Evolutionary conservation across 2,797 vertebrate species (phyloP), one percentile per base, ranked within the genome.

Genomic region (Micropoecilia bifurca): DNA sequence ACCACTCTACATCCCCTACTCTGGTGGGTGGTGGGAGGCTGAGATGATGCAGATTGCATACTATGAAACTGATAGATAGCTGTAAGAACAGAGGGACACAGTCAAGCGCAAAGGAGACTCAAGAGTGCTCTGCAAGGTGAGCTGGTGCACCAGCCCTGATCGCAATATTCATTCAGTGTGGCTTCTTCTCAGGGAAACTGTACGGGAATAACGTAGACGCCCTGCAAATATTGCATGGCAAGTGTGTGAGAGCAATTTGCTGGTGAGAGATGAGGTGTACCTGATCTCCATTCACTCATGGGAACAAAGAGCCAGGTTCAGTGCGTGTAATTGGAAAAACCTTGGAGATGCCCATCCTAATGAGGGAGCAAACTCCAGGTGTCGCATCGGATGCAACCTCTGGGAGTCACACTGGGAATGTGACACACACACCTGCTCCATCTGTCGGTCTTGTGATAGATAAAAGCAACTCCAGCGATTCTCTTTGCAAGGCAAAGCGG

Each of bases 1-100:
- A 89, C 86, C 83, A 81, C 81, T 76, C 86, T 18, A 85, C 88
- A 88, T 71, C 80, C 81, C 84, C 73, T 86, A 83, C 84, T 30
- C 87, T 88, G 85, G 94, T 93, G 91, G 87, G 79, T 80, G 75
- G 93, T 92, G 92, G 94, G 93, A 94, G 92, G 93, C 85, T 91
- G 90, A 88, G 88, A 89, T 88, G 91, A 94, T 93, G 92, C 90
- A 93, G 94, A 94, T 94, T 92, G 91, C 91, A 87, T 90, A 91
- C 92, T 93, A 92, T 93, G 90, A 94, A 95, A 93, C 92, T 92
- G 91, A 94, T 92, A 91, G 91, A 93, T 92, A 90, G 91, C 90
- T 90, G 88, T 88, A 91, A 91, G 91, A 92, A 89, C 81, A 90
- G 89, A 90, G 90, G 86, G 90, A 91, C 91, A 93, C 90, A 92